Evolutionary conservation across 2,113 vertebrate species (phyloP), one percentile per base, ranked within the genome.

Genomic region (Coryphaenoides rupestris): DNA sequence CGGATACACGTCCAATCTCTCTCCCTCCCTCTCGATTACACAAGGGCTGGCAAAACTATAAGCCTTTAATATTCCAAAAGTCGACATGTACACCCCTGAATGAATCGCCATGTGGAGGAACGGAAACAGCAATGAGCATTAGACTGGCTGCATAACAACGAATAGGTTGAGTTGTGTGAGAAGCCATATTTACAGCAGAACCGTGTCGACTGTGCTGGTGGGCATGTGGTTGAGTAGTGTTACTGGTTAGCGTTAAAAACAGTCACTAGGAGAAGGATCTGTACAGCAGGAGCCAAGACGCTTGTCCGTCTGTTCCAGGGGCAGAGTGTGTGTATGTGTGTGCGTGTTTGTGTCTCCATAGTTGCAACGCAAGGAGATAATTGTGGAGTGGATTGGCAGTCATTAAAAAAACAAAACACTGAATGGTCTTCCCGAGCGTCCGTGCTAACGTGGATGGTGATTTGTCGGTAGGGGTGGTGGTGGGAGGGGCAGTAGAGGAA

Each of bases 351-450:
- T 40, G 33, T 40, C 9, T 40, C 70, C 78, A 81, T 59, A 69
- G 72, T 74, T 63, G 77, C 75, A 63, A 62, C 21, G 68, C 63
- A 72, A 68, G 33, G 33, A 40, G 24, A 28, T 58, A 65, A 77
- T 17, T 54, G 55, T 55, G 23, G 23, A 75, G 33, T 53, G 58
- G 60, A 69, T 50, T 63, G 52, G 19, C 17, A 66, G 72, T 72
- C 62, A 63, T 57, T 68, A 72, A 73, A 76, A 61, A 50, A 61
- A 16, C 68, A 62, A 69, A 60, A 77, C 57, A 73, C 57, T 73
- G 73, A 19, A 71, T 58, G 70, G 68, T 77, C 64, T 81, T 72
- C 71, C 79, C 65, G 74, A 74, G 73, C 70, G 65, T 62, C 72
- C 60, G 3, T 21, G 33, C 9, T 40, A 12, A 40, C 13, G 33